Evolutionary conservation across 2,113 vertebrate genomes (phyloP).

Genomic region (Gymnocephalus cernua): DNA sequence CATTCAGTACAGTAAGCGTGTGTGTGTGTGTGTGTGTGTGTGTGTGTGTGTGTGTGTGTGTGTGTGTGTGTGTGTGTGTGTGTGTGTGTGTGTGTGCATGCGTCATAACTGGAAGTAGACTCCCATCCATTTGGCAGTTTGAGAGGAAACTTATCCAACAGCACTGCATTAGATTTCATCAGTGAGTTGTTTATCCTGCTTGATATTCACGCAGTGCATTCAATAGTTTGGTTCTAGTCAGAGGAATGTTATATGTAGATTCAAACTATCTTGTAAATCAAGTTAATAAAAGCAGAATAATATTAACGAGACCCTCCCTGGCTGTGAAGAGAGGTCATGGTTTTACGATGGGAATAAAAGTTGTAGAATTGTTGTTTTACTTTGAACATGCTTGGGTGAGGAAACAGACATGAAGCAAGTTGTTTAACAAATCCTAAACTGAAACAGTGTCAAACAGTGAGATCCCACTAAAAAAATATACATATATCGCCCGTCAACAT

Average conservation of each 20-base stretch:
- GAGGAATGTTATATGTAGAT: slow-evolving; percentile 26
- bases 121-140: slow-evolving; percentile 44
- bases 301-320: slow-evolving; percentile 34
- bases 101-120: slow-evolving; percentile 22
- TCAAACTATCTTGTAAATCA: slow-evolving; percentile 53
- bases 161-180: slow-evolving; percentile 52
- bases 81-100: slow-evolving; percentile 12
- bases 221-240: slow-evolving; percentile 29
- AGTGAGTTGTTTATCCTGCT: slow-evolving; percentile 59
- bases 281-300: slow-evolving; percentile 38
- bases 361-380: slow-evolving; percentile 4
- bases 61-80: slow-evolving; percentile 10
- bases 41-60: slow-evolving; percentile 16
- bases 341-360: slow-evolving; percentile 36
- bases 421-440: slow-evolving; percentile 9
- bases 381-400: slow-evolving; percentile 7
- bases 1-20: slow-evolving; percentile 36
- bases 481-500: no score
- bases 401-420: slow-evolving; percentile 9
- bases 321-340: slow-evolving; percentile 12
- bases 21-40: slow-evolving; percentile 28
- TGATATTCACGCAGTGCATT: slow-evolving; percentile 42
- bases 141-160: slow-evolving; percentile 48
- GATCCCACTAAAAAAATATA: no score
- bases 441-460: slow-evolving; percentile 10